Base-by-base conservation (phyloP, 2,888 invertebrate genomes). In the Drepana falcataria region DNA sequence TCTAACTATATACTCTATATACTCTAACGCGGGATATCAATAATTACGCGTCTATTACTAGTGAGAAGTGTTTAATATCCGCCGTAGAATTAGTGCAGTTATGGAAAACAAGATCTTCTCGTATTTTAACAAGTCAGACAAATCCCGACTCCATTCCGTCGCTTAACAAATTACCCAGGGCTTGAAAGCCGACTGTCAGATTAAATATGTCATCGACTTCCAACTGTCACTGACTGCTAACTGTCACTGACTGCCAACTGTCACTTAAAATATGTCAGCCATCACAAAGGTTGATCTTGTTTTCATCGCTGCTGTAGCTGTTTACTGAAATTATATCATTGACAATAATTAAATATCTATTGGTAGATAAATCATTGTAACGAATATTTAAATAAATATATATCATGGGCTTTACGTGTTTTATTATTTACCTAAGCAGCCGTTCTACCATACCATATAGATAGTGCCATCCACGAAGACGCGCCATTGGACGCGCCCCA, bases 311-410 rank as follows among this genome's bases (percentile, higher is more conserved):
- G 3, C 44, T 9, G 44, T 44, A 59, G 60, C 40, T 40, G 41
- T 34, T 40, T 37, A 7, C 37, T 67, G 61, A 64, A 65, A 66
- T 63, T 66, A 73, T 79, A 79, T 80, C 65, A 80, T 81, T 84
- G 89, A 89, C 88, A 89, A 89, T 88, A 88, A 89, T 77, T 83
- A 75, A 76, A 78, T 83, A 81, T 87, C 79, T 85, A 79, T 79
- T 75, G 69, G 64, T 79, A 73, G 44, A 6, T 44, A 9, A 70
- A 21, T 21, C 59, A 59, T 56, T 82, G 79, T 85, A 81, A 77
- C 68, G 69, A 73, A 74, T 80, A 75, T 74, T 79, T 73, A 82
- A 51, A 83, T 83, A 85, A 82, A 81, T 77, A 80, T 21, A 21
- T 81, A 79, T 74, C 77, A 81, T 73, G 74, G 77, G 78, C 73